Percentiles rank a stretch among this genome's conserved stretches.
These are phyloP conservation scores for Drosophila mauritiana DNA, from an alignment of 1,140 invertebrate genomes.

Conservation along the genomic window DNA sequence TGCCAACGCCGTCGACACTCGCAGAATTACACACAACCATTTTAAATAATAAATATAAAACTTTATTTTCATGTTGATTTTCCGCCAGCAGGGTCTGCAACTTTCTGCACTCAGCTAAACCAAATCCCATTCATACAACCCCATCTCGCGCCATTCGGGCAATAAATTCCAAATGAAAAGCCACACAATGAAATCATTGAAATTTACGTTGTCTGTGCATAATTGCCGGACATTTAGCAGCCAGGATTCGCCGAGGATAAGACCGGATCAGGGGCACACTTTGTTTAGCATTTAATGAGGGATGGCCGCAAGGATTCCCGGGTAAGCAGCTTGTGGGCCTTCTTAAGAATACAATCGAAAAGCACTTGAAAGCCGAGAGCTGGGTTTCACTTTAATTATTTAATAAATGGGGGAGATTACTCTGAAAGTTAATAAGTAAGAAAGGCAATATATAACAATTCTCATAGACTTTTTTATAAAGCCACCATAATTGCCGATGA, in stretches of 20 bases:
- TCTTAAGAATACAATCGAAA: neutral
- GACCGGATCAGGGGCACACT: slow-evolving; percentile 23
- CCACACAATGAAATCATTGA: slow-evolving; percentile 69
- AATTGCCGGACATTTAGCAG: slow-evolving; percentile 71
- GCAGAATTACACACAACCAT: slow-evolving; percentile 43
- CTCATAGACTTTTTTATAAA: neutral
- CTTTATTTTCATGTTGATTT: slow-evolving; percentile 74
- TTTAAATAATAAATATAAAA: slow-evolving; percentile 70
- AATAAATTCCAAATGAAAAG: slow-evolving; percentile 63
- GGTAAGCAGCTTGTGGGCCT: slow-evolving; percentile 22
- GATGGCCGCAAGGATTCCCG: slow-evolving; percentile 5
- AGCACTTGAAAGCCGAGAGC: slow-evolving; percentile 1
- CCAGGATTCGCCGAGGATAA: slow-evolving; percentile 29
- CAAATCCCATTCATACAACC: slow-evolving; percentile 12
- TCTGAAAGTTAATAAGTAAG: neutral
- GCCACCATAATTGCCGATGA: too few relatives aligned
- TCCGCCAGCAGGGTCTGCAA: slow-evolving; percentile 62
- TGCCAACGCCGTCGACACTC: slow-evolving; percentile 40
- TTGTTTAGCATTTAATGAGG: slow-evolving; percentile 36
- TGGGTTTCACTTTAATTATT: slow-evolving; percentile 11
- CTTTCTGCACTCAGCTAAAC: slow-evolving; percentile 46
- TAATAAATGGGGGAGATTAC: neutral
- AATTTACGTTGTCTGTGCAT: slow-evolving; percentile 65
- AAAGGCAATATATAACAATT: too few relatives aligned
- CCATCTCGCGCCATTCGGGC: neutral